A percentile compares a stretch with the other conserved stretches of the same genome.
Evolutionary conservation across 2,113 vertebrate species (phyloP).

Genomic region (Cyprinodon tularosa): DNA sequence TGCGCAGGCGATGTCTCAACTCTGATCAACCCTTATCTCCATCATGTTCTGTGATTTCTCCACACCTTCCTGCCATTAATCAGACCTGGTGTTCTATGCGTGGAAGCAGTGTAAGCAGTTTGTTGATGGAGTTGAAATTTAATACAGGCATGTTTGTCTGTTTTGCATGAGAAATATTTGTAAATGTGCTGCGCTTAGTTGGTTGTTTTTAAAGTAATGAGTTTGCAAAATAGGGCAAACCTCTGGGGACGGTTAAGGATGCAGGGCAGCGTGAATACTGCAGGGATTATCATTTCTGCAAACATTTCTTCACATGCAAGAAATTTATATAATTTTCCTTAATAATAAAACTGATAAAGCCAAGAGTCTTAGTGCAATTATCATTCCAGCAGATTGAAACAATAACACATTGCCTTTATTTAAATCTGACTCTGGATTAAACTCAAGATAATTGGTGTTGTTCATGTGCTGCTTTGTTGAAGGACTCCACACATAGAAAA

Average conservation of each 20-base stretch:
- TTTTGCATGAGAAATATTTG: conserved; percentile 33
- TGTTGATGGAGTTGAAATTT: conserved; percentile 38
- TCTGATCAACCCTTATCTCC: conserved; percentile 25
- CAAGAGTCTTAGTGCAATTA: background rate
- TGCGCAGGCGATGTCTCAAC: conserved; percentile 1
- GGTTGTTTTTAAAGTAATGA: conserved; percentile 27
- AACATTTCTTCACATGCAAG: conserved; percentile 11
- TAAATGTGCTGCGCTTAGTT: conserved; percentile 44
- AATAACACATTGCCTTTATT: background rate
- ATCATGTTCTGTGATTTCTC: background rate
- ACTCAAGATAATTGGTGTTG: background rate
- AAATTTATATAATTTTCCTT: background rate
- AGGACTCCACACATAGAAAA: background rate
- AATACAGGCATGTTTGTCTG: conserved; percentile 28
- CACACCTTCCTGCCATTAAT: conserved; percentile 17
- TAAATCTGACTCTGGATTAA: background rate
- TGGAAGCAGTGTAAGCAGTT: conserved; percentile 34
- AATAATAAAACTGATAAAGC: conserved; percentile 3
- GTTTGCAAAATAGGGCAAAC: conserved; percentile 29
- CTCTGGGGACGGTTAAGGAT: conserved; percentile 30
- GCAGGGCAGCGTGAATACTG: conserved; percentile 18
- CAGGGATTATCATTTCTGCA: conserved; percentile 14
- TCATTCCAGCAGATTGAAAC: background rate
- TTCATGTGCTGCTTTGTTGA: background rate
- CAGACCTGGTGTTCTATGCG: conserved; percentile 14